Conservation (phyloP, 2,113 vertebrate species). For the Polypterus senegalus region DNA sequence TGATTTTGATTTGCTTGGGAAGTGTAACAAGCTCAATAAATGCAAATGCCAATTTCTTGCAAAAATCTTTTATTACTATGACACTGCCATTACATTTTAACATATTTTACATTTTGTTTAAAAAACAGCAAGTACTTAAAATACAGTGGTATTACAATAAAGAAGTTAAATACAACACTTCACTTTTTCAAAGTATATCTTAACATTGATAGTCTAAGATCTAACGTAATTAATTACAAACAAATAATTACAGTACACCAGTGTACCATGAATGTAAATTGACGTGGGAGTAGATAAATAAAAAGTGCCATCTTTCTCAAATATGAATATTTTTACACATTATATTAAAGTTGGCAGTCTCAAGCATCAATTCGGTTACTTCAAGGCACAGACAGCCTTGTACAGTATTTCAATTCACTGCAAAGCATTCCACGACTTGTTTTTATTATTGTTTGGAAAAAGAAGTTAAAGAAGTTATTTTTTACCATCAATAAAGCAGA, state of each 20-base stretch:
- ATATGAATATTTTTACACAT: neutral
- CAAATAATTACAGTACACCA: slow-evolving; percentile 23
- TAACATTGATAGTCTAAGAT: slow-evolving; percentile 4
- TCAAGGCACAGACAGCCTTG: too few species aligned
- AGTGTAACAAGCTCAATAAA: too few species aligned
- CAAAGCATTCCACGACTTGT: too few species aligned
- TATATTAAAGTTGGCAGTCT: neutral
- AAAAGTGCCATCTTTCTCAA: neutral
- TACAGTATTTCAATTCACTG: too few species aligned
- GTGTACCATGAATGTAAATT: slow-evolving; percentile 24
- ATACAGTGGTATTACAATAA: slow-evolving; percentile 7
- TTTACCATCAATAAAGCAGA: too few species aligned
- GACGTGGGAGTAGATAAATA: slow-evolving; percentile 1
- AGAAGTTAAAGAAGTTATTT: too few species aligned
- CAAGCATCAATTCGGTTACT: too few species aligned
- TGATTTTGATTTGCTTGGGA: too few species aligned
- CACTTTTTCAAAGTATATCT: neutral
- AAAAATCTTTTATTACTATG: too few species aligned
- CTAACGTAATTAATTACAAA: neutral
- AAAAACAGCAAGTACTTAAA: slow-evolving; percentile 12
- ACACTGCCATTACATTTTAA: neutral
- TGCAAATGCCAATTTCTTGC: too few species aligned
- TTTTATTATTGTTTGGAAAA: too few species aligned
- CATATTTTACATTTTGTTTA: slow-evolving; percentile 9
- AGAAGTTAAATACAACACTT: slow-evolving; percentile 7